Evolutionary conservation across 2,888 invertebrate genomes (phyloP).

Genomic region (Tineola bisselliella): DNA sequence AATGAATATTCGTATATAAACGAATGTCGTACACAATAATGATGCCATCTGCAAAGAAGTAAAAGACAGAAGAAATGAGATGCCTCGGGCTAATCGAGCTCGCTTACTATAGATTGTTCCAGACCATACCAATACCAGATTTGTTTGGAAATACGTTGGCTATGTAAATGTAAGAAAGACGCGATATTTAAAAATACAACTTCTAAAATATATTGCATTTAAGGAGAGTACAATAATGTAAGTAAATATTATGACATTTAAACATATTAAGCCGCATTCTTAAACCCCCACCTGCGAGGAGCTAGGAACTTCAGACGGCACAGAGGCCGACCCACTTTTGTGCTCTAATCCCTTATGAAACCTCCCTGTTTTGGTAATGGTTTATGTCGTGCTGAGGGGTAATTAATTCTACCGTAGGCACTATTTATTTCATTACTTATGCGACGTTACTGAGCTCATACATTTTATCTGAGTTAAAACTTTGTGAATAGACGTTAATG

Average conservation of each 20-base stretch:
- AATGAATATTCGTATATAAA: not conserved
- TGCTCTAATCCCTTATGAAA: conserved; percentile 20
- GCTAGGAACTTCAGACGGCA: not conserved
- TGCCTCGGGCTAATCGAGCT: conserved; percentile 10
- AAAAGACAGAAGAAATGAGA: conserved; percentile 10
- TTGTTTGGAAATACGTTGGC: not conserved
- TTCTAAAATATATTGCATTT: no score
- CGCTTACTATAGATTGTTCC: not conserved
- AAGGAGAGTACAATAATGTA: no score
- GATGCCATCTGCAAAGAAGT: conserved; percentile 2
- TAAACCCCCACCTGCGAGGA: not conserved
- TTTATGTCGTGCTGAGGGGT: conserved; percentile 53
- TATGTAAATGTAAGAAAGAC: not conserved
- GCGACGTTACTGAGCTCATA: conserved; percentile 37
- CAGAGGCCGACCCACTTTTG: conserved; percentile 12
- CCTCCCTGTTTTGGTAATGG: conserved; percentile 23
- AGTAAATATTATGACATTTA: not conserved
- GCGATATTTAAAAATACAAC: not conserved
- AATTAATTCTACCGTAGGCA: conserved; percentile 56
- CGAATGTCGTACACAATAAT: not conserved
- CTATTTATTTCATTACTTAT: conserved; percentile 60
- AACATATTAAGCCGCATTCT: not conserved
- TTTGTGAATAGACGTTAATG: conserved; percentile 26
- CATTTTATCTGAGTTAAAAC: conserved; percentile 42
- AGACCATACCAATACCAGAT: not conserved